These are phyloP conservation scores for Hemistola chrysoprasaria DNA, from an alignment of 2,888 invertebrate species.

Conservation along the genomic window DNA sequence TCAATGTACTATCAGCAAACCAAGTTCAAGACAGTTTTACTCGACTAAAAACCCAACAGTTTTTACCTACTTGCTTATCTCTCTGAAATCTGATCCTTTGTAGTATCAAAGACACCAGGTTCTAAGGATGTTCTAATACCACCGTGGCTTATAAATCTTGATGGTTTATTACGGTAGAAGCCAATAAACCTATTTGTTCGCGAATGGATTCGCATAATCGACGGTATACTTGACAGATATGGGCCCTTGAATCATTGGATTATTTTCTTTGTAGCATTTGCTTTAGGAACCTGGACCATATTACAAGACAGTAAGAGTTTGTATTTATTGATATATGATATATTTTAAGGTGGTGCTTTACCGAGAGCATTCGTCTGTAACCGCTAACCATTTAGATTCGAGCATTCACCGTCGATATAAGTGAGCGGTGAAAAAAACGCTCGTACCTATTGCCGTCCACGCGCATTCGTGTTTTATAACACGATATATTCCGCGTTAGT, in stretches of 20 bases:
- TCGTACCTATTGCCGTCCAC: too few species aligned
- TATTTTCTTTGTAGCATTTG: slow-evolving; percentile 58
- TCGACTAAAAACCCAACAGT: too few species aligned
- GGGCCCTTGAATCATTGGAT: slow-evolving; percentile 65
- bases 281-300: slow-evolving; percentile 34
- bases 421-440: too few species aligned
- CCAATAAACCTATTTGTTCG: slow-evolving; percentile 77
- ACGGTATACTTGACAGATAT: slow-evolving; percentile 65
- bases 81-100: slow-evolving; percentile 36
- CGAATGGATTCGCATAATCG: slow-evolving; percentile 70
- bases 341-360: too few species aligned
- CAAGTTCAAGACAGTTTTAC: too few species aligned
- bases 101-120: slow-evolving; percentile 44
- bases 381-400: too few species aligned
- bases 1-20: too few species aligned
- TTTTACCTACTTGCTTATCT: slow-evolving; percentile 11
- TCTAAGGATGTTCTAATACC: slow-evolving; percentile 43
- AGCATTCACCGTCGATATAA: too few species aligned
- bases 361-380: too few species aligned
- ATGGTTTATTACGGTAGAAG: slow-evolving; percentile 66
- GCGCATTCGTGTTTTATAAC: too few species aligned
- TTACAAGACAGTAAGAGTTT: slow-evolving; percentile 22
- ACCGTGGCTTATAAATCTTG: slow-evolving; percentile 59
- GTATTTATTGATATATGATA: slow-evolving; percentile 14
- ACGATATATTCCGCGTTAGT: too few species aligned